Percentiles rank a stretch among this genome's conserved stretches.
Evolutionary conservation across 2,113 vertebrate genomes (phyloP).

Genomic region (Eulemur macaco): DNA sequence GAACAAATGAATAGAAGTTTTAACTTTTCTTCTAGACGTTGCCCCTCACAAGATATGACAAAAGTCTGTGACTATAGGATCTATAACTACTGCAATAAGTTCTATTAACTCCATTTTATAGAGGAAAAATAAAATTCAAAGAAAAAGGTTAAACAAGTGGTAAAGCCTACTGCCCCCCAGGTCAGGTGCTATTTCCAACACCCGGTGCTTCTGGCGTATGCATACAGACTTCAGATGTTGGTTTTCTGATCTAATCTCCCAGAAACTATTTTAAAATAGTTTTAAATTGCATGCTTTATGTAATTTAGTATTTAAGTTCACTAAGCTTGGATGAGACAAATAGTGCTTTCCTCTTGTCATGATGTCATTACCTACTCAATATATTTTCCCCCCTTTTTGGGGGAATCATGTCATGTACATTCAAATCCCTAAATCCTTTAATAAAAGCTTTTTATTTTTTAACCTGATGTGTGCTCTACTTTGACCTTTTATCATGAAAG

Average conservation of each 20-base stretch:
- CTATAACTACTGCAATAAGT: neutral
- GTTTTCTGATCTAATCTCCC: constrained; percentile 67
- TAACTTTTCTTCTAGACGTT: neutral
- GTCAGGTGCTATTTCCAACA: constrained; percentile 46
- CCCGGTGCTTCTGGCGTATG: neutral
- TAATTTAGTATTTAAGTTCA: constrained; percentile 64
- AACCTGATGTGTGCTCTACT: constrained; percentile 48
- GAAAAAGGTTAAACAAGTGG: constrained; percentile 21
- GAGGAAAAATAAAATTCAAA: constrained; percentile 47
- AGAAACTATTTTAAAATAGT: constrained; percentile 69
- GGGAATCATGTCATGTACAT: constrained; percentile 70
- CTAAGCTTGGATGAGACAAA: constrained; percentile 73
- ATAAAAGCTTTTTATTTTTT: constrained; percentile 72
- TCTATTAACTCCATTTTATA: neutral
- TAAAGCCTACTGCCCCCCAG: neutral
- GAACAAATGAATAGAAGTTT: neutral
- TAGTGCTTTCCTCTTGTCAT: constrained; percentile 60
- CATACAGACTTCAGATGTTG: constrained; percentile 49
- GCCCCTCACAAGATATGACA: neutral
- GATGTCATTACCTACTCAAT: constrained; percentile 73
- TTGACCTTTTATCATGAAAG: constrained; percentile 67
- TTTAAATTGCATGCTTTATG: constrained; percentile 43
- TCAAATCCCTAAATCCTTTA: constrained; percentile 73
- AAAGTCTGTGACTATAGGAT: neutral
- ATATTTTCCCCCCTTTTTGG: neutral